phyloP scores from a whole-genome alignment of 2,113 vertebrate genomes.

The Petroica traversi region DNA sequence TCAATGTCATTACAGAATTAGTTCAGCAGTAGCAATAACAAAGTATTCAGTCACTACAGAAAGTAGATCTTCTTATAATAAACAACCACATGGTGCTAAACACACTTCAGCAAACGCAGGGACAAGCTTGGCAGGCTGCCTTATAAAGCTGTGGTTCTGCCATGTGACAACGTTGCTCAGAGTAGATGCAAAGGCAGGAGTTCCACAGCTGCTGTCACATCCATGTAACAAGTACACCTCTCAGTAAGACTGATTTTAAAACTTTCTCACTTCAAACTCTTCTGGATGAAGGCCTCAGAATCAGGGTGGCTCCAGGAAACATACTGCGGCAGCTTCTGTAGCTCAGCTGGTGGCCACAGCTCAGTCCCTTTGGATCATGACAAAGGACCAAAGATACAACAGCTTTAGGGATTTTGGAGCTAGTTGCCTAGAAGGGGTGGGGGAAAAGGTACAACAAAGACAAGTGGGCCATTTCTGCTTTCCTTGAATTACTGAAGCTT shows the following conservation, averaged over 20 bases:
- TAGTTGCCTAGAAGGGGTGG: neutral
- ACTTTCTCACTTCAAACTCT: neutral
- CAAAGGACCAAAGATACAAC: neutral
- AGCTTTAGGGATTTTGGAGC: neutral
- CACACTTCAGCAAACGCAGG: neutral
- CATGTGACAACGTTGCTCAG: neutral
- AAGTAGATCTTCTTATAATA: neutral
- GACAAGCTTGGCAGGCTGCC: neutral
- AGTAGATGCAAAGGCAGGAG: neutral
- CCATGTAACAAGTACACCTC: neutral
- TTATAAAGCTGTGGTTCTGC: neutral
- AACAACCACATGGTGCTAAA: neutral
- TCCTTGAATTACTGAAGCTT: neutral
- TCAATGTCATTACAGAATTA: neutral
- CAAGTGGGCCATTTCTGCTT: neutral
- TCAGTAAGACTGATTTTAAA: neutral
- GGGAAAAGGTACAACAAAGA: neutral
- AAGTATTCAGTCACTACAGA: neutral
- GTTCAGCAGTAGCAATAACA: neutral
- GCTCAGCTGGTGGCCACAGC: neutral
- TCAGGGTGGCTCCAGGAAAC: neutral
- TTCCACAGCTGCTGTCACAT: neutral
- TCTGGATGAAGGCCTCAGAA: neutral
- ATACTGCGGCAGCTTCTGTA: neutral
- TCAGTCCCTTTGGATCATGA: neutral